Evolutionary conservation across 2,797 vertebrate genomes (phyloP).

Genomic region (Cheirogaleus major): DNA sequence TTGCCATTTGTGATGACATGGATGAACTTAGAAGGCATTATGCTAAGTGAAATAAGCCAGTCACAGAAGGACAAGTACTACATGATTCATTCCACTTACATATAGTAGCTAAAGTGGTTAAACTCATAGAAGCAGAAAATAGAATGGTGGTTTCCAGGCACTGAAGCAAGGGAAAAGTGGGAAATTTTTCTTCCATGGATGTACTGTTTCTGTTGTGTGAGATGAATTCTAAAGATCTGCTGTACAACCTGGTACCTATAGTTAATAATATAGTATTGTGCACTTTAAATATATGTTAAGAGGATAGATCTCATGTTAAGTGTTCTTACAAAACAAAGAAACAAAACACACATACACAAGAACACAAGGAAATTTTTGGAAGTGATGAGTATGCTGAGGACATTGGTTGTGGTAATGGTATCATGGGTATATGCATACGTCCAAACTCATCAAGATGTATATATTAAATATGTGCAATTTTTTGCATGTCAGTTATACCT

Average conservation of each 20-base stretch:
- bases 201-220: background rate
- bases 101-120: background rate
- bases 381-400: background rate
- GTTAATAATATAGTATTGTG: background rate
- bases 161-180: background rate
- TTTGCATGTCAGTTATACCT: background rate
- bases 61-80: background rate
- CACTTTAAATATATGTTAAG: background rate
- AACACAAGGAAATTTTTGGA: background rate
- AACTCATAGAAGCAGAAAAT: background rate
- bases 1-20: background rate
- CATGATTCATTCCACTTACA: background rate
- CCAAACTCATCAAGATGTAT: background rate
- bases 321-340: background rate
- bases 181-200: background rate
- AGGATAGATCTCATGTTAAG: background rate
- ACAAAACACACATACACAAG: background rate
- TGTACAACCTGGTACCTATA: background rate
- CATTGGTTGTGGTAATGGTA: background rate
- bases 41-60: background rate
- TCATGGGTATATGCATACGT: background rate
- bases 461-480: background rate
- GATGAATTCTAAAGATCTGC: background rate
- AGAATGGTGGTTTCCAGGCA: background rate
- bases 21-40: background rate